Conservation (phyloP, 2,888 invertebrate genomes). For the Tupiocoris notatus region DNA sequence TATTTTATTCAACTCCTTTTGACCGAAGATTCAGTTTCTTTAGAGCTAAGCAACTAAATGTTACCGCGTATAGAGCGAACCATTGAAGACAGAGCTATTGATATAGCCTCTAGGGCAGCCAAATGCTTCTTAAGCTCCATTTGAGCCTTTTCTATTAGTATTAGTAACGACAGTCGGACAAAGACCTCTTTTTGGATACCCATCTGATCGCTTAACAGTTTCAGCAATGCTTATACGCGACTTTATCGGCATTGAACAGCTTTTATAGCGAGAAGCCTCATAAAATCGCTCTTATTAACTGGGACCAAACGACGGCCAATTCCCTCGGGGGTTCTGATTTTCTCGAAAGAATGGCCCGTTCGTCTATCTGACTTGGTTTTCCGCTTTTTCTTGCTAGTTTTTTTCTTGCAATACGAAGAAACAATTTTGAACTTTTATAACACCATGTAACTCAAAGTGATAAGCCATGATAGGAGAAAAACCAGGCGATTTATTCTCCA, state of each 20-base stretch:
- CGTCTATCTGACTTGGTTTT: not conserved
- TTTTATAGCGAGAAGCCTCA: not conserved
- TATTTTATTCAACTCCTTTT: no score
- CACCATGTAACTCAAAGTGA: no score
- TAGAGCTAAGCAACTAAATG: no score
- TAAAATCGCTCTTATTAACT: constrained; percentile 11
- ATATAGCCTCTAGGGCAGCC: not conserved
- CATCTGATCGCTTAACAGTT: not conserved
- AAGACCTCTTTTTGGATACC: not conserved
- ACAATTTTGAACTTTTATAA: no score
- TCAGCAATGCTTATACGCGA: not conserved
- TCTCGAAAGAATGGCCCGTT: not conserved
- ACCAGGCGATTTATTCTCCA: no score
- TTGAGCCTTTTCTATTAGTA: not conserved
- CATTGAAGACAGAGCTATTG: no score
- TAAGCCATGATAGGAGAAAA: no score
- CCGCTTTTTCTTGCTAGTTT: no score
- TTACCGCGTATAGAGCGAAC: no score
- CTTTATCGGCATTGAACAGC: not conserved
- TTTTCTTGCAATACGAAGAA: no score
- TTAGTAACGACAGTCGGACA: not conserved
- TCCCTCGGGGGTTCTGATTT: not conserved
- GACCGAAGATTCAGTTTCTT: no score
- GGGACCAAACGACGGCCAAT: not conserved
- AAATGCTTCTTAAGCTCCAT: not conserved